Conservation (phyloP, 2,888 invertebrate species). For the Hoplodrina blanda region DNA sequence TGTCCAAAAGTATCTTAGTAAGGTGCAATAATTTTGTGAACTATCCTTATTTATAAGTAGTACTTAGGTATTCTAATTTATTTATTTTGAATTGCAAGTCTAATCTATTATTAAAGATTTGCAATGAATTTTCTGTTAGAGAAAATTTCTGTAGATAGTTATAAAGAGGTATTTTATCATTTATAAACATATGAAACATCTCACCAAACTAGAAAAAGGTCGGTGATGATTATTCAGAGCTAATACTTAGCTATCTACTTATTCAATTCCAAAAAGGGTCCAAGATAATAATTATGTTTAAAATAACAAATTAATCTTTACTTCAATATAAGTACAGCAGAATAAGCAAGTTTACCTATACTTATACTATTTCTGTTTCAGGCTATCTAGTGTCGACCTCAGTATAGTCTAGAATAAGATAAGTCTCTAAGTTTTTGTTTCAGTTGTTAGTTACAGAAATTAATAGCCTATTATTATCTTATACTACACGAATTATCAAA, state of each 20-base stretch:
- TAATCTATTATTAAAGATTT: neutral
- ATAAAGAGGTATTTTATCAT: too few species aligned
- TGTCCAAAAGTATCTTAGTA: neutral
- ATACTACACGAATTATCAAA: conserved; percentile 56
- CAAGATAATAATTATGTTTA: too few species aligned
- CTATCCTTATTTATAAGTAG: neutral
- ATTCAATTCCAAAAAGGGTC: too few species aligned
- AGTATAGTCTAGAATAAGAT: conserved; percentile 45
- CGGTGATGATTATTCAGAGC: too few species aligned
- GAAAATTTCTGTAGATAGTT: neutral
- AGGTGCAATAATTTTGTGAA: neutral
- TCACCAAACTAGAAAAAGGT: too few species aligned
- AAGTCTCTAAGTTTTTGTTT: conserved; percentile 50
- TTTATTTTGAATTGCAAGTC: neutral
- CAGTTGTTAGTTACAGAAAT: conserved; percentile 28
- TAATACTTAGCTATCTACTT: too few species aligned
- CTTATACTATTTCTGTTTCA: neutral
- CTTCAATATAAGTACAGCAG: neutral
- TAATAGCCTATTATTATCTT: conserved; percentile 58
- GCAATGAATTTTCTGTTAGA: neutral
- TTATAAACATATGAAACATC: too few species aligned
- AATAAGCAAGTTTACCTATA: conserved; percentile 17
- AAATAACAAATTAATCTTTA: too few species aligned
- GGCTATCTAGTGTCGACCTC: conserved; percentile 29
- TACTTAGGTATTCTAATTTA: neutral